phyloP scores from a whole-genome alignment of 2,113 vertebrate species.

The Hippocampus barbouri region DNA sequence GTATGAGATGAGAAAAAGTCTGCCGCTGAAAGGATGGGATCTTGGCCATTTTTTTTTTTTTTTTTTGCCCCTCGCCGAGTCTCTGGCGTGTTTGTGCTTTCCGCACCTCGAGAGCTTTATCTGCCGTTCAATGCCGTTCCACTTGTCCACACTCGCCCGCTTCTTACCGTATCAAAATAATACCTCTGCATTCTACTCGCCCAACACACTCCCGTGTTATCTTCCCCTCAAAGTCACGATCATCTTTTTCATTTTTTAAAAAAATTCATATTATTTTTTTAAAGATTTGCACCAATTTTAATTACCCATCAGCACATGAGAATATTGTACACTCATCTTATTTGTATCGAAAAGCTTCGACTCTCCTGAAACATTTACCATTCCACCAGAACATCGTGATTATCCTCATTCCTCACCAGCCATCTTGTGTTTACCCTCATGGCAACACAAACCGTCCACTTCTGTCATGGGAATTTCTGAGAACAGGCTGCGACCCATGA shows the following conservation, averaged over 20 bases:
- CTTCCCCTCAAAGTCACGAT: slow-evolving; percentile 55
- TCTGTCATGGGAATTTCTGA: neutral
- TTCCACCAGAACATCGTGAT: slow-evolving; percentile 8
- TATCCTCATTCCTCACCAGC: slow-evolving; percentile 23
- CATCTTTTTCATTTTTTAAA: slow-evolving; percentile 24
- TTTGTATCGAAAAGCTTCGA: slow-evolving; percentile 30
- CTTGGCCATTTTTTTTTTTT: neutral
- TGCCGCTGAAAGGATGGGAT: neutral
- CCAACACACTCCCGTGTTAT: slow-evolving; percentile 42
- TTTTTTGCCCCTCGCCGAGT: neutral
- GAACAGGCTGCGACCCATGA: neutral
- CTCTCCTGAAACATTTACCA: slow-evolving; percentile 17
- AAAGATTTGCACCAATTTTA: slow-evolving; percentile 35
- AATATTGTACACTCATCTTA: slow-evolving; percentile 36
- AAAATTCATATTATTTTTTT: neutral
- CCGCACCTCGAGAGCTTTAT: slow-evolving; percentile 18
- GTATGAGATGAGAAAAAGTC: neutral
- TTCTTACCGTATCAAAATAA: slow-evolving; percentile 50
- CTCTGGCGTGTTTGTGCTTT: slow-evolving; percentile 17
- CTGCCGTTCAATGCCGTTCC: slow-evolving; percentile 23
- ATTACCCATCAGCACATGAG: slow-evolving; percentile 41
- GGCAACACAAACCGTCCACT: slow-evolving; percentile 33
- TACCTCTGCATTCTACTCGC: slow-evolving; percentile 45
- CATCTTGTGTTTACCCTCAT: slow-evolving; percentile 41
- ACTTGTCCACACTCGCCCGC: slow-evolving; percentile 24